A percentile compares a stretch with the other conserved stretches of the same genome.
Conservation (phyloP, 2,113 vertebrate species). For the Carassius auratus region DNA sequence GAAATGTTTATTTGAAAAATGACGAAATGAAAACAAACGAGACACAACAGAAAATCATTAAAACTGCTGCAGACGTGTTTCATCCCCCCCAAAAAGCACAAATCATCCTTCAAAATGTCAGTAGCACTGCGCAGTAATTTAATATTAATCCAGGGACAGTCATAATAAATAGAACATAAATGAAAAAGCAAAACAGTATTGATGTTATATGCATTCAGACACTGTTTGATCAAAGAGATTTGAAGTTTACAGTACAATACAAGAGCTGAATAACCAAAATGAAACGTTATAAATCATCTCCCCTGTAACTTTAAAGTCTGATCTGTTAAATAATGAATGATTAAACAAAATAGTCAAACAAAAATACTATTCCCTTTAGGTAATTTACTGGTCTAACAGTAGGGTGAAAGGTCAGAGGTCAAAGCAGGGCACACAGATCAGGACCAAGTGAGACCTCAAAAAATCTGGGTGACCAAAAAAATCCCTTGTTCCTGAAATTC, state of each 20-base stretch:
- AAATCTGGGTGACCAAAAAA: neutral
- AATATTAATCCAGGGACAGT: constrained; percentile 8
- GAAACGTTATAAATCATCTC: no score
- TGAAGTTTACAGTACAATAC: constrained; percentile 6
- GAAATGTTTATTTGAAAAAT: neutral
- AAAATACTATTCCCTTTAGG: neutral
- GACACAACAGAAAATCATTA: neutral
- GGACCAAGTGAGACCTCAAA: neutral
- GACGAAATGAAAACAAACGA: neutral
- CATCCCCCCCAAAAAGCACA: neutral
- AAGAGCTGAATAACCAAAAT: neutral
- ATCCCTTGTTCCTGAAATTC: neutral
- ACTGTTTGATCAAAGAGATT: neutral
- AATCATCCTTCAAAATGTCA: neutral
- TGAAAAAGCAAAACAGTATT: neutral
- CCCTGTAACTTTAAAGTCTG: neutral
- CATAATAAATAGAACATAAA: constrained; percentile 17
- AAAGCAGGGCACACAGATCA: neutral
- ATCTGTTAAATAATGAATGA: neutral
- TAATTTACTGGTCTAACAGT: neutral
- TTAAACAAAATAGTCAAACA: neutral
- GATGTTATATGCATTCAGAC: neutral
- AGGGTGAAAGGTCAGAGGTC: constrained; percentile 3
- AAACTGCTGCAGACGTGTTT: neutral
- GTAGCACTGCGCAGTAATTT: neutral